Evolutionary conservation across 2,888 invertebrate genomes (phyloP).

Genomic region (Prenolepis imparis): DNA sequence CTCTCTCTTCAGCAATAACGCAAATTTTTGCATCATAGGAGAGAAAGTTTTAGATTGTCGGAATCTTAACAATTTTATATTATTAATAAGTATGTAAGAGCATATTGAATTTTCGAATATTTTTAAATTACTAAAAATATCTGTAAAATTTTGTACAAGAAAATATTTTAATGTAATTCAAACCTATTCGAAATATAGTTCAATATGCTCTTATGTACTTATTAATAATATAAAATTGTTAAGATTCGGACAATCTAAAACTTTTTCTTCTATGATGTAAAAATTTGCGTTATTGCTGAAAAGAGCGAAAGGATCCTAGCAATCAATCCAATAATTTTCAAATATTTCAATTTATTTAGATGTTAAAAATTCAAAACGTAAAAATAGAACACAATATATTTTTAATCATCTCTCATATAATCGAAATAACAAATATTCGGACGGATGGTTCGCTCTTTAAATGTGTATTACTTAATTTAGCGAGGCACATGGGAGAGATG

Average conservation of each 20-base stretch:
- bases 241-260: not conserved
- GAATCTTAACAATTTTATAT: not conserved
- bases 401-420: constrained; percentile 5
- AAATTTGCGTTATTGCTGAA: not conserved
- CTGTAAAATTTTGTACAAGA: too few relatives aligned
- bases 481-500: constrained; percentile 27
- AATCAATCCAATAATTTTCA: not conserved
- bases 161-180: too few relatives aligned
- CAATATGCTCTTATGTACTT: not conserved
- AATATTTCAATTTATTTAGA: not conserved
- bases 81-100: not conserved
- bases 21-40: not conserved
- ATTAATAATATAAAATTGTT: not conserved
- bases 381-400: not conserved
- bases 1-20: not conserved
- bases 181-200: too few relatives aligned
- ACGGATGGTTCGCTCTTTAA: constrained; percentile 40
- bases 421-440: not conserved
- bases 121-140: not conserved
- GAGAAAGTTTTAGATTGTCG: not conserved
- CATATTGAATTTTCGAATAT: too few relatives aligned
- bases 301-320: too few relatives aligned
- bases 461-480: constrained; percentile 41
- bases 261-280: not conserved
- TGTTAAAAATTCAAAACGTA: not conserved